A percentile compares a stretch with the other conserved stretches of the same genome.
Evolutionary conservation across 2,797 vertebrate species (phyloP).

Genomic region (Microctenopoma lineatum): DNA sequence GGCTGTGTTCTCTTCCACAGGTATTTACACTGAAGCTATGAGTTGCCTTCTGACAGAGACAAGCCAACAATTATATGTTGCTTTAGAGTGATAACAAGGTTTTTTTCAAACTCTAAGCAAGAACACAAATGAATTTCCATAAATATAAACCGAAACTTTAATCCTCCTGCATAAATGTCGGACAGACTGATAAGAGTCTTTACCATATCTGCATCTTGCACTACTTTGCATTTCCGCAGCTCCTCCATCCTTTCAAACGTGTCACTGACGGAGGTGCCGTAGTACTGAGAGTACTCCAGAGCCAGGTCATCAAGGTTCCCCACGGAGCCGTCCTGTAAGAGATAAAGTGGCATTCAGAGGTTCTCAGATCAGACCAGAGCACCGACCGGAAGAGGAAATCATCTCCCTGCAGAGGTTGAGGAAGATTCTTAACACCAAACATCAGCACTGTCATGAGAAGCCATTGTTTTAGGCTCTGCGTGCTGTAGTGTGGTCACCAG

Average conservation of each 20-base stretch:
- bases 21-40: neutral
- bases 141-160: neutral
- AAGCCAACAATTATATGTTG: neutral
- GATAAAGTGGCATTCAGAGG: slow-evolving; percentile 30
- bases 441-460: slow-evolving; percentile 30
- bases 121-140: neutral
- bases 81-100: neutral
- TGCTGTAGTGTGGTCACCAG: slow-evolving; percentile 3
- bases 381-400: slow-evolving; percentile 19
- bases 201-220: slow-evolving; percentile 91
- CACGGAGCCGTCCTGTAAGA: slow-evolving; percentile 91
- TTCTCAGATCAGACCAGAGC: slow-evolving; percentile 7
- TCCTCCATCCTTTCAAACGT: slow-evolving; percentile 97
- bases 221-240: slow-evolving; percentile 90
- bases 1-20: neutral
- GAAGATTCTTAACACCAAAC: slow-evolving; percentile 46
- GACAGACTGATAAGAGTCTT: neutral
- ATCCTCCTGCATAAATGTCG: too few species aligned
- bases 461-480: slow-evolving; percentile 45
- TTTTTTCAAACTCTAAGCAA: neutral
- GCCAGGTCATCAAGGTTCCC: slow-evolving; percentile 94
- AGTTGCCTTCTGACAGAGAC: neutral
- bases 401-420: slow-evolving; percentile 4
- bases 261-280: slow-evolving; percentile 92
- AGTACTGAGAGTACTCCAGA: slow-evolving; percentile 94